Conservation (phyloP, 2,797 vertebrate genomes). For the Tragelaphus eurycerus region DNA sequence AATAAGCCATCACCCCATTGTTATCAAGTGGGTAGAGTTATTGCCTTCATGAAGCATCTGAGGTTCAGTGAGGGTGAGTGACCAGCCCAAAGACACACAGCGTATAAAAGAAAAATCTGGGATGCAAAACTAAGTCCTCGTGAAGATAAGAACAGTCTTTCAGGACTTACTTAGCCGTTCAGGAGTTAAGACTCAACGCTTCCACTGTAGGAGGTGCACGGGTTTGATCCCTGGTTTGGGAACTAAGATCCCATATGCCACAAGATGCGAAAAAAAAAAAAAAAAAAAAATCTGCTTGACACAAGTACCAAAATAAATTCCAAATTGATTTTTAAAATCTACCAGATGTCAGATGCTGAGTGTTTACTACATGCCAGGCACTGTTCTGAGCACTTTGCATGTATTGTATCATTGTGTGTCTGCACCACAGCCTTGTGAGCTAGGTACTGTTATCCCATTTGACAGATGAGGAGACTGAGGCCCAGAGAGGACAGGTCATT, state of each 20-base stretch:
- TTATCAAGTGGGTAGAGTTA: not conserved
- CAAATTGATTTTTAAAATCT: not conserved
- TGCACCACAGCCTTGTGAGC: not conserved
- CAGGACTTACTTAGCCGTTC: not conserved
- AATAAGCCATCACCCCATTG: not conserved
- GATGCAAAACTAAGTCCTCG: not conserved
- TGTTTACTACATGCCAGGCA: not conserved
- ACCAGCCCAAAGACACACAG: not conserved
- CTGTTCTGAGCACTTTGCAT: not conserved
- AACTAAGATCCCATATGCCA: not conserved
- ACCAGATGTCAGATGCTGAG: accelerated
- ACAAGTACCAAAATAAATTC: not conserved
- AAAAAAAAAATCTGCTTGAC: not conserved
- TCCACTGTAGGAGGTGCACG: not conserved
- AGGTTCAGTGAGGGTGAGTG: not conserved
- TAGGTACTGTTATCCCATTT: not conserved
- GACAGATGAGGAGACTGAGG: not conserved
- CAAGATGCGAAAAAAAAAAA: not conserved
- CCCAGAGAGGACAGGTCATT: not conserved
- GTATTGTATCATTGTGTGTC: not conserved
- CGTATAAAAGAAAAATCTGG: not conserved
- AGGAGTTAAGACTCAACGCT: not conserved
- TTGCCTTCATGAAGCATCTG: not conserved
- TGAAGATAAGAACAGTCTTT: not conserved
- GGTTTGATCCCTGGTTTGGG: not conserved